Evolutionary conservation across 2,888 invertebrate species (phyloP), one percentile per base, ranked within the genome.

Genomic region (Perithous albicinctus): DNA sequence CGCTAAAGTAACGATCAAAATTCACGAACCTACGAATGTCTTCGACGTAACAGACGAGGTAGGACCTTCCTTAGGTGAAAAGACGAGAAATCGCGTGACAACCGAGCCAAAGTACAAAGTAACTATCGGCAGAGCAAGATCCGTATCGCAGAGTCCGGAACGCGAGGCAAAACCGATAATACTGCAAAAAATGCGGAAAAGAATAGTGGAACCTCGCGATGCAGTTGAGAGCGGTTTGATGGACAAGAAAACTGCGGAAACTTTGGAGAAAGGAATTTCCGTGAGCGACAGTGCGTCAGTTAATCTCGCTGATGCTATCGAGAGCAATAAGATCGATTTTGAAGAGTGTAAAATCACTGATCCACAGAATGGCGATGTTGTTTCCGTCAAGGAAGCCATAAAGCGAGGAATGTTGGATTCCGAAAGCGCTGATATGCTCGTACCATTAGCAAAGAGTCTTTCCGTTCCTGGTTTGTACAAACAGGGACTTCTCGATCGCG

Each of bases 351-450:
- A 95, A 85, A 96, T 99, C 80, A 93, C 96, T 4, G 98, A 99
- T 93, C 97, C 97, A 1, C 95, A 96, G 89, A 95, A 96, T 80
- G 97, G 98, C 64, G 96, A 97, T 86, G 93, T 96, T 8, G 90
- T 99, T 10, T 96, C 95, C 8, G 96, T 99, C 76, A 95, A 95
- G 78, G 96, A 98, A 93, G 99, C 99, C 0, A 94, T 99, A 35
- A 94, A 96, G 67, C 94, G 96, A 83, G 98, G 98, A 74, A 95
- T 98, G 82, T 93, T 97, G 82, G 97, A 98, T 93, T 94, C 96
- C 1, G 95, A 96, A 84, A 96, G 95, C 77, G 95, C 95, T 64
- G 96, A 96, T 90, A 93, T 97, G 82, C 93, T 98, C 35, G 94
- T 97, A 86, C 98, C 98, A 26, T 93, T 97, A 80, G 97, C 96